phyloP scores from a whole-genome alignment of 2,797 vertebrate genomes.

The Pseudochaenichthys georgianus region DNA sequence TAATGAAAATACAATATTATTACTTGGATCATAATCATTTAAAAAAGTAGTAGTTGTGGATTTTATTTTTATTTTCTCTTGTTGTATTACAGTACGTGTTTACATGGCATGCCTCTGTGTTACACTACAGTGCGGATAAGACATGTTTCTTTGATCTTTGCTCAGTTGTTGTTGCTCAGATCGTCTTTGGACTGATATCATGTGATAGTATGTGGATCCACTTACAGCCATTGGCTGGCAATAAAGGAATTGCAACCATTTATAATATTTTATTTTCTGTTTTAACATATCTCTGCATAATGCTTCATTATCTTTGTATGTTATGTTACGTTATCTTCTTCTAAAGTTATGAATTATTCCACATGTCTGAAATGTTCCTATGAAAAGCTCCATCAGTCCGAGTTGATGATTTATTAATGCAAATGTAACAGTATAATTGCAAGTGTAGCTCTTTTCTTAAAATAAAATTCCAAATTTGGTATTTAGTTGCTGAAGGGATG shows the following conservation, averaged over 20 bases:
- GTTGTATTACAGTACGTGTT: constrained; percentile 5
- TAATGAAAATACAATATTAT: background rate
- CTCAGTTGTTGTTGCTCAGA: constrained; percentile 4
- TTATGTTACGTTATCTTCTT: background rate
- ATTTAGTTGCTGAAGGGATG: constrained; percentile 33
- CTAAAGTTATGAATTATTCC: background rate
- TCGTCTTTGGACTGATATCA: constrained; percentile 27
- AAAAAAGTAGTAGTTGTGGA: background rate
- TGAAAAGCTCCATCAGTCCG: background rate
- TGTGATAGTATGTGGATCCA: constrained; percentile 12
- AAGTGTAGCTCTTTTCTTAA: constrained; percentile 12
- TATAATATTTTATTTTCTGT: background rate
- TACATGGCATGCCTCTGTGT: background rate
- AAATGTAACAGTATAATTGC: background rate
- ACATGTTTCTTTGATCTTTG: constrained; percentile 22
- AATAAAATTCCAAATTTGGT: constrained; percentile 44
- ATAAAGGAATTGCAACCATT: constrained; percentile 1
- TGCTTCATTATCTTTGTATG: background rate
- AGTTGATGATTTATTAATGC: constrained; percentile 5
- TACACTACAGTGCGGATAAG: background rate
- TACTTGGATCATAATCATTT: background rate
- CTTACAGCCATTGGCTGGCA: constrained; percentile 3
- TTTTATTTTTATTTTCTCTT: no score
- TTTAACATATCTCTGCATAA: background rate
- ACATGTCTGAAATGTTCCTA: background rate